These are phyloP conservation scores for Coreius guichenoti DNA, from an alignment of 2,797 vertebrate species.

Conservation along the genomic window DNA sequence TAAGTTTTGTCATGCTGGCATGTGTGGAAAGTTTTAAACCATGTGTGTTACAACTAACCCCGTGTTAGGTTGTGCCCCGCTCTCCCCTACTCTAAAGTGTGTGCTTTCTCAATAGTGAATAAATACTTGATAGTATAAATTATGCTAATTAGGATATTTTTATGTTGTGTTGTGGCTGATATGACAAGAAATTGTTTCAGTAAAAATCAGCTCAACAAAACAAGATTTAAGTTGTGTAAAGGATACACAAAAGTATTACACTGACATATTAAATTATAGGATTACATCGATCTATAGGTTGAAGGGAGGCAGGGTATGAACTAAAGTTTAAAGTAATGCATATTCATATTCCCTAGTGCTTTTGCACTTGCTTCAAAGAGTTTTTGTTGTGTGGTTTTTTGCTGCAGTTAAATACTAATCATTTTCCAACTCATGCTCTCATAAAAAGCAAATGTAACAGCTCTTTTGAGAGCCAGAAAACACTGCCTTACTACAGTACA, in stretches of 20 bases:
- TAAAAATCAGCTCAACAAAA: not conserved
- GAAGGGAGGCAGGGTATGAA: not conserved
- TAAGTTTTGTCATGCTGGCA: too few relatives aligned
- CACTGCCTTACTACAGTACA: not conserved
- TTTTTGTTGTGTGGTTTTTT: not conserved
- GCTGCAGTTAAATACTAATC: not conserved
- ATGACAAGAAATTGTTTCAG: not conserved
- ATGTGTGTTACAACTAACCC: too few relatives aligned
- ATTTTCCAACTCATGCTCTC: not conserved
- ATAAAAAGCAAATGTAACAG: not conserved
- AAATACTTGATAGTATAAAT: not conserved
- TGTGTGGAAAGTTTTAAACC: too few relatives aligned
- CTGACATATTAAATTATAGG: not conserved
- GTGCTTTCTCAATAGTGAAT: not conserved
- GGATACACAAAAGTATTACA: not conserved
- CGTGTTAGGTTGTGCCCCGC: too few relatives aligned
- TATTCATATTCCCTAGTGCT: slow-evolving; percentile 11
- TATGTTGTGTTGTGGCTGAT: not conserved
- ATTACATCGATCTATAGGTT: not conserved
- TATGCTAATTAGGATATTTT: not conserved
- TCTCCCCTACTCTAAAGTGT: not conserved
- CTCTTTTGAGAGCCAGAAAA: not conserved
- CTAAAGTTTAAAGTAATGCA: not conserved
- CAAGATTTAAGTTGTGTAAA: not conserved
- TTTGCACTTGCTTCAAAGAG: not conserved